Conservation (phyloP, 2,113 vertebrate species). For the Genyomyrus donnyi region DNA sequence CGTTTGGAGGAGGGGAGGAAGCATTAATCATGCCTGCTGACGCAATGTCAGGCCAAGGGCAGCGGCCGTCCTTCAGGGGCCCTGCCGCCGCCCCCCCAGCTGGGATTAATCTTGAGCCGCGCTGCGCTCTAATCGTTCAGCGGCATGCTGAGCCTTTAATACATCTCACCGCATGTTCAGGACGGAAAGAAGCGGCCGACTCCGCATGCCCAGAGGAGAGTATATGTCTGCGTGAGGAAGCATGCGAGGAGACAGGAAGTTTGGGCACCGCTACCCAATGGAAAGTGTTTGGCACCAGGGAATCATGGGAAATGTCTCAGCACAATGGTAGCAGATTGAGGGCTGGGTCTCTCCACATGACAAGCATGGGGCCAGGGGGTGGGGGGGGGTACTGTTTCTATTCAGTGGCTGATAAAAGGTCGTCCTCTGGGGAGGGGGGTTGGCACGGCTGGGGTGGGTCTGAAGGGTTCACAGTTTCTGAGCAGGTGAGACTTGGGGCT, state of each 20-base stretch:
- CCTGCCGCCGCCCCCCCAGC: constrained; percentile 34
- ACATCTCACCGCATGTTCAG: constrained; percentile 42
- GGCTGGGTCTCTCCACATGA: neutral
- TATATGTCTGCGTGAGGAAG: neutral
- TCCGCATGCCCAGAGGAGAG: constrained; percentile 49
- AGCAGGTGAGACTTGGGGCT: neutral
- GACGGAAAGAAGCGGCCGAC: constrained; percentile 26
- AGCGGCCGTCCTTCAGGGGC: constrained; percentile 37
- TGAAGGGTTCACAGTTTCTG: neutral
- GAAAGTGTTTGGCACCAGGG: neutral
- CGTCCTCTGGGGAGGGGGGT: neutral
- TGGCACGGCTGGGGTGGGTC: neutral
- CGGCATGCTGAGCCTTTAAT: constrained; percentile 62
- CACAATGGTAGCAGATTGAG: neutral
- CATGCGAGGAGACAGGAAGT: constrained; percentile 7
- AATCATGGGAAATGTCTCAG: neutral
- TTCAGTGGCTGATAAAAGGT: neutral
- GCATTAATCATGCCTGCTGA: constrained; percentile 51
- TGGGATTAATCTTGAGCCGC: constrained; percentile 27
- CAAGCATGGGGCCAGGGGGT: neutral
- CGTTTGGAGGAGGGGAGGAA: constrained; percentile 47
- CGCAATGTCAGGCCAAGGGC: constrained; percentile 49
- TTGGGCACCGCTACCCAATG: constrained; percentile 31
- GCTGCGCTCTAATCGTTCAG: constrained; percentile 25
- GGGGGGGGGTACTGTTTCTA: neutral